These are phyloP conservation scores for Drosophila baimaii DNA, from an alignment of 1,140 invertebrate genomes.

Conservation along the genomic window DNA sequence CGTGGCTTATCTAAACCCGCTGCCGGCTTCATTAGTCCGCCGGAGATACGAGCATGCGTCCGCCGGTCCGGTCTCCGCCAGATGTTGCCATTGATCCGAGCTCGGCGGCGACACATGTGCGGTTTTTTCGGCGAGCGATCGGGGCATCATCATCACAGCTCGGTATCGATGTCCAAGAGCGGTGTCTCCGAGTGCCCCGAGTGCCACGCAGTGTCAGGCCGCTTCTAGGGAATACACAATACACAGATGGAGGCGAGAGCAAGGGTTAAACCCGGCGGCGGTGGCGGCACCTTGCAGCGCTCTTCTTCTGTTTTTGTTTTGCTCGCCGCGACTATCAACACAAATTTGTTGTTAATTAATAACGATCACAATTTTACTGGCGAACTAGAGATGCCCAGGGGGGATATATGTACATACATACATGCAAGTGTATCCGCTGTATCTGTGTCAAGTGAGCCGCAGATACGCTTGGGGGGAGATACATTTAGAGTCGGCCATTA, in stretches of 20 bases:
- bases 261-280: slow-evolving; percentile 39
- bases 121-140: slow-evolving; percentile 24
- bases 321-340: slow-evolving; percentile 26
- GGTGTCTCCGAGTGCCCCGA: slow-evolving; percentile 11
- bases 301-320: slow-evolving; percentile 37
- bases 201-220: slow-evolving; percentile 75
- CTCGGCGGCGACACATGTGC: slow-evolving; percentile 37
- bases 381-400: slow-evolving; percentile 48
- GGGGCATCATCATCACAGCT: not conserved
- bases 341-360: slow-evolving; percentile 54
- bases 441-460: slow-evolving; percentile 36
- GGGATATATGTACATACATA: slow-evolving; percentile 3
- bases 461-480: slow-evolving; percentile 5
- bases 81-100: slow-evolving; percentile 53
- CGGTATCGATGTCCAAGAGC: not conserved
- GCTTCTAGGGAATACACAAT: slow-evolving; percentile 5
- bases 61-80: slow-evolving; percentile 6
- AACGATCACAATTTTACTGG: slow-evolving; percentile 1
- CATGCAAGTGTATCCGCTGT: not conserved
- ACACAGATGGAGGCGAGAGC: not conserved
- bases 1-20: slow-evolving; percentile 34
- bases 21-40: slow-evolving; percentile 50
- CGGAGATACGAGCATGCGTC: not conserved
- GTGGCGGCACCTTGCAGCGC: slow-evolving; percentile 47
- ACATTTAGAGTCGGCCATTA: slow-evolving; percentile 10